Conservation (phyloP, 2,113 vertebrate genomes). For the Pristiophorus japonicus region DNA sequence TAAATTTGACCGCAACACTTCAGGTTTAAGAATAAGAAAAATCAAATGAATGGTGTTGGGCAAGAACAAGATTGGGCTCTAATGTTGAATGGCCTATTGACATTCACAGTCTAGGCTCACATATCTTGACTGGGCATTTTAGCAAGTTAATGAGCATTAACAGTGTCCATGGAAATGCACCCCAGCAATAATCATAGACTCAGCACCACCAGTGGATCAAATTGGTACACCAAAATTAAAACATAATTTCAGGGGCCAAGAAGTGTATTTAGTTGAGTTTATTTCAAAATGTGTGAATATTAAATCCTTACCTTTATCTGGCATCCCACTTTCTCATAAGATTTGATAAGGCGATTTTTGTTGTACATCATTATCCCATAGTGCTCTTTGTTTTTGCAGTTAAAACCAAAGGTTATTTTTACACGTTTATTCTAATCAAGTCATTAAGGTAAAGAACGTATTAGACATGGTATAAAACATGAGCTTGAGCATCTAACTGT, state of each 20-base stretch:
- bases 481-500: not conserved
- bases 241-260: no score
- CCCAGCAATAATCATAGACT: not conserved
- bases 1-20: not conserved
- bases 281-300: not conserved
- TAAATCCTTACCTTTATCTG: slow-evolving; percentile 62
- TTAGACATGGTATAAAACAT: not conserved
- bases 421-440: slow-evolving; percentile 63
- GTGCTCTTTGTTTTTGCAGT: slow-evolving; percentile 61
- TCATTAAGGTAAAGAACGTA: slow-evolving; percentile 44
- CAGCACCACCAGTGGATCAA: not conserved
- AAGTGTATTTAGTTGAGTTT: not conserved
- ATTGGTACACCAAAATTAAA: not conserved
- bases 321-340: slow-evolving; percentile 71
- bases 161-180: not conserved
- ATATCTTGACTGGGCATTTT: not conserved
- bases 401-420: slow-evolving; percentile 74
- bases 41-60: not conserved
- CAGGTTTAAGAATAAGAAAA: not conserved
- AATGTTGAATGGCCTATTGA: not conserved
- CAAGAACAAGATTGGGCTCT: not conserved
- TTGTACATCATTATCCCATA: slow-evolving; percentile 75
- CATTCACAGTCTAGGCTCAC: not conserved
- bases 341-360: slow-evolving; percentile 71
- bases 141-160: not conserved